Evolutionary conservation across 2,797 vertebrate species (phyloP).

Genomic region (Cephalopachus bancanus): DNA sequence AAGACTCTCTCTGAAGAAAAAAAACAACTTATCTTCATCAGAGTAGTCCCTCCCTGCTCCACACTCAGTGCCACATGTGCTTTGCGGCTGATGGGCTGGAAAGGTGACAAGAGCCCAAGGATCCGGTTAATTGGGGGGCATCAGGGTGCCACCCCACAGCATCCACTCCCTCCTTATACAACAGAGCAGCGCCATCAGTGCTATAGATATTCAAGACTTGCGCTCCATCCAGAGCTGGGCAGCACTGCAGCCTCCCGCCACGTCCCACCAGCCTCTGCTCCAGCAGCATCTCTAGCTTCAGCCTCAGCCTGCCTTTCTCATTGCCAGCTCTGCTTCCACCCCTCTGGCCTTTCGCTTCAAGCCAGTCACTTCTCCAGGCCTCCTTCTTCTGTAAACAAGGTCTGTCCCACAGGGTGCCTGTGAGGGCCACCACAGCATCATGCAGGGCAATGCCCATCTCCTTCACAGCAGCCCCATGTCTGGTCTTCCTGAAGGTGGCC

Average conservation of each 20-base stretch:
- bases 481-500: not conserved
- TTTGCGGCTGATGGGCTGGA: not conserved
- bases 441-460: not conserved
- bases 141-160: not conserved
- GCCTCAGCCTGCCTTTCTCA: not conserved
- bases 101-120: not conserved
- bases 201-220: too few relatives aligned
- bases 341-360: not conserved
- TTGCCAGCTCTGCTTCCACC: not conserved
- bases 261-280: not conserved
- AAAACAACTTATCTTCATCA: conserved; percentile 45
- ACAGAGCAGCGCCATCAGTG: not conserved
- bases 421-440: not conserved
- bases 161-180: not conserved
- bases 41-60: conserved; percentile 9
- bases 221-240: not conserved
- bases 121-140: not conserved
- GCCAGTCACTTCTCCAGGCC: not conserved
- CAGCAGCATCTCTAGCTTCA: not conserved
- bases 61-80: not conserved
- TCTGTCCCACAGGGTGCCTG: not conserved
- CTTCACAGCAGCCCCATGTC: not conserved
- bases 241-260: not conserved
- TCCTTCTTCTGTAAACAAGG: not conserved
- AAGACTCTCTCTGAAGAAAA: too few relatives aligned